Conservation (phyloP, 92 coral and sea anemone genomes). For the Ricordea florida region DNA sequence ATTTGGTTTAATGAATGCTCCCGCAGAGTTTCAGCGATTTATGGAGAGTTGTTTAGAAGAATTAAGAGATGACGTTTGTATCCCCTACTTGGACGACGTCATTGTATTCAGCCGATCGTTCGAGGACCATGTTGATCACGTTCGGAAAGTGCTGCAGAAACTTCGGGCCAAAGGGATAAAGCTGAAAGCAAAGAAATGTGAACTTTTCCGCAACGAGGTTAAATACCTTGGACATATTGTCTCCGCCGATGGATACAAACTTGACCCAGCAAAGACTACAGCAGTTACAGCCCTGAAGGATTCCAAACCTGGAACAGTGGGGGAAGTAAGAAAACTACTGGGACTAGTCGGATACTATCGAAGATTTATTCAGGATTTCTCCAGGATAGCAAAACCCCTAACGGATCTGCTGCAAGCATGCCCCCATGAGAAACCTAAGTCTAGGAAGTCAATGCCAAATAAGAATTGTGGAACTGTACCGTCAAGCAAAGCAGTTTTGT, state of each 20-base stretch:
- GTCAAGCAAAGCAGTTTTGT: background rate
- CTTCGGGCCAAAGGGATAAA: no score
- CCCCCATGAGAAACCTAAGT: no score
- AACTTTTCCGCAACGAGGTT: background rate
- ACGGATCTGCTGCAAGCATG: background rate
- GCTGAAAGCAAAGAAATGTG: background rate
- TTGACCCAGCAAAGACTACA: slow-evolving; percentile 6
- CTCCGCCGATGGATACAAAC: background rate
- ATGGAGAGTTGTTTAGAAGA: no score
- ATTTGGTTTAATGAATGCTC: no score
- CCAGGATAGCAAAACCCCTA: slow-evolving; percentile 17
- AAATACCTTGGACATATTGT: background rate
- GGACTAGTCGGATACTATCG: slow-evolving; percentile 17
- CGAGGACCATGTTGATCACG: background rate
- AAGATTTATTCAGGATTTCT: background rate
- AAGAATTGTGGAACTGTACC: background rate
- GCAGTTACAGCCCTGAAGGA: slow-evolving; percentile 4
- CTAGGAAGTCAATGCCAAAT: background rate
- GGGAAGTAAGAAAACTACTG: slow-evolving; percentile 1
- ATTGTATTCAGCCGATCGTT: slow-evolving; percentile 2
- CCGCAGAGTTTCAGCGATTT: no score
- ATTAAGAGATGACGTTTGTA: slow-evolving; percentile 8
- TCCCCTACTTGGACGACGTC: slow-evolving; percentile 19
- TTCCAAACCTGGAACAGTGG: background rate
- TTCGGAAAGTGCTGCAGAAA: background rate